Evolutionary conservation across 2,797 vertebrate genomes (phyloP).

Genomic region (Phyllotis vaccarum): DNA sequence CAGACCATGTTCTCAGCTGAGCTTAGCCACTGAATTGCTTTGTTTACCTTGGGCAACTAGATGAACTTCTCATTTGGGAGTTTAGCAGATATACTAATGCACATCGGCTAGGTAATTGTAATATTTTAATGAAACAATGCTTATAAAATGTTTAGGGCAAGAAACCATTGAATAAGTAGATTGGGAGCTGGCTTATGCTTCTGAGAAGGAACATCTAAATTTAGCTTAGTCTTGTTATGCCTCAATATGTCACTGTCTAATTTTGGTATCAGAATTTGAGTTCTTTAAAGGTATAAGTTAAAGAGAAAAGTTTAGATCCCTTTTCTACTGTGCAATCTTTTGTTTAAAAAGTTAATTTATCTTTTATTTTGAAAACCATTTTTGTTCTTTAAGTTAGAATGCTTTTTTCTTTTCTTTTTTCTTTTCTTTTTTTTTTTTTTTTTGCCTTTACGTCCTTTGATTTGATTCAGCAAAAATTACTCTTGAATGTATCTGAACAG

Average conservation of each 20-base stretch:
- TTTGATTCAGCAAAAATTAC: constrained; percentile 26
- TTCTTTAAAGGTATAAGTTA: constrained; percentile 59
- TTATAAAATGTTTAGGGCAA: constrained; percentile 13
- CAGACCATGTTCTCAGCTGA: not conserved
- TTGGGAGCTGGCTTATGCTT: not conserved
- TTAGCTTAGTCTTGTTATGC: constrained; percentile 38
- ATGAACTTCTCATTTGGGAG: not conserved
- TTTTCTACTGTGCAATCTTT: not conserved
- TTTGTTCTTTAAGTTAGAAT: constrained; percentile 26
- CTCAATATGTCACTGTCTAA: constrained; percentile 66
- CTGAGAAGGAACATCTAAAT: constrained; percentile 59
- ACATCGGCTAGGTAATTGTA: not conserved
- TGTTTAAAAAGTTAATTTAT: constrained; percentile 35
- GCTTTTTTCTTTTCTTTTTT: not conserved
- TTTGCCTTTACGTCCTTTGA: constrained; percentile 36
- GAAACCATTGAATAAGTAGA: constrained; percentile 40
- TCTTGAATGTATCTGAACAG: constrained; percentile 20
- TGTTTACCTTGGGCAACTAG: constrained; percentile 23
- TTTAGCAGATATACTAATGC: not conserved
- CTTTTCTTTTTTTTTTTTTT: not conserved
- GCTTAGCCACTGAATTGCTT: not conserved
- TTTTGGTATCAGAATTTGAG: constrained; percentile 68
- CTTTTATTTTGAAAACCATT: constrained; percentile 44
- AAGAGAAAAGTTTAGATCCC: constrained; percentile 49
- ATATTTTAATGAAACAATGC: constrained; percentile 25